A percentile compares a stretch with the other conserved stretches of the same genome.
Evolutionary conservation across 2,113 vertebrate genomes (phyloP).

Genomic region (Sylvilagus bachmani): DNA sequence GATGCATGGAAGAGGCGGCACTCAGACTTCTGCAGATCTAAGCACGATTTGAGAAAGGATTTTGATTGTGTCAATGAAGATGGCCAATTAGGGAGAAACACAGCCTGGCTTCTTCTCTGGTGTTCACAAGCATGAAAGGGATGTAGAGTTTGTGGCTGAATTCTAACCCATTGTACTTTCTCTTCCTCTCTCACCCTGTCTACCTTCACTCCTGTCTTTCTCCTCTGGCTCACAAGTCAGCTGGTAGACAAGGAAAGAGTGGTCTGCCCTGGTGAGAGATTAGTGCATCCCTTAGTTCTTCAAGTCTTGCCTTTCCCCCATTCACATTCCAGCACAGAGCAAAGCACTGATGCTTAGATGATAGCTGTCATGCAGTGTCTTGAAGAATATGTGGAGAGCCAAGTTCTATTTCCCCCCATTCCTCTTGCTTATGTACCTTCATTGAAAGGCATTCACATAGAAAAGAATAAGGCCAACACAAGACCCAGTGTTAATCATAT

Average conservation of each 20-base stretch:
- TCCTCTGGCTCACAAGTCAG: neutral
- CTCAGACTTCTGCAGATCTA: neutral
- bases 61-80: neutral
- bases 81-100: neutral
- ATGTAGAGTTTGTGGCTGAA: neutral
- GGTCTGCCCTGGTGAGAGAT: neutral
- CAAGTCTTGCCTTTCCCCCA: neutral
- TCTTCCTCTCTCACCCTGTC: neutral
- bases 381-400: neutral
- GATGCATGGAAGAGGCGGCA: neutral
- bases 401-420: neutral
- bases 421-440: neutral
- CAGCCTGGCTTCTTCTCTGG: neutral
- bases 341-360: neutral
- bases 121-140: neutral
- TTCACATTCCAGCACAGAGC: neutral
- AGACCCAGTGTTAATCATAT: neutral
- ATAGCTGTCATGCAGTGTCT: neutral
- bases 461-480: neutral
- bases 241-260: neutral
- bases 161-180: neutral
- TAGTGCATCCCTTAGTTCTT: neutral
- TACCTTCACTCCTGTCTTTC: neutral
- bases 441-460: neutral
- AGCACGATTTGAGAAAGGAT: constrained; percentile 7